phyloP scores from a whole-genome alignment of 35 echinoderm and acorn worm genomes.

The Patiria miniata region DNA sequence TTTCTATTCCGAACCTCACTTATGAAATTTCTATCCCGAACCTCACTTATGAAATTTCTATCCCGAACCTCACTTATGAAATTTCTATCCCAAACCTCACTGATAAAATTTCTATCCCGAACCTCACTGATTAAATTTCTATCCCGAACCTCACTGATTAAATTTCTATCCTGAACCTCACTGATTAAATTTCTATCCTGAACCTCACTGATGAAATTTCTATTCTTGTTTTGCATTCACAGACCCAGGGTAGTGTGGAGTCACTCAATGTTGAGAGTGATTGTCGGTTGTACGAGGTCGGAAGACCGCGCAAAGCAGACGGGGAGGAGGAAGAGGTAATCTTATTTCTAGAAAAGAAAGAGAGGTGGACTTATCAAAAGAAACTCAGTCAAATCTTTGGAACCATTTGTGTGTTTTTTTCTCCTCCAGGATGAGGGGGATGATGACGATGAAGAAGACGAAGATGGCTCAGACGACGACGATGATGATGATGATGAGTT shows the following conservation, averaged over 20 bases:
- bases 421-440: conserved; percentile 34
- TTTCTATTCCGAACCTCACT: too few relatives aligned
- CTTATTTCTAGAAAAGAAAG: not conserved
- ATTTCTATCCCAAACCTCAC: too few relatives aligned
- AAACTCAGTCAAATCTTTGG: too few relatives aligned
- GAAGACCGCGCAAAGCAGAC: conserved; percentile 77
- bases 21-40: too few relatives aligned
- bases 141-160: too few relatives aligned
- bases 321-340: conserved; percentile 83
- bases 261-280: conserved; percentile 77
- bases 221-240: not conserved
- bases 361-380: not conserved
- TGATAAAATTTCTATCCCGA: too few relatives aligned
- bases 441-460: conserved; percentile 36
- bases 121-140: too few relatives aligned
- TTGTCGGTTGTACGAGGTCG: conserved; percentile 92
- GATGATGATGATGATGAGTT: conserved; percentile 32
- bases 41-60: too few relatives aligned
- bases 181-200: too few relatives aligned
- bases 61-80: too few relatives aligned
- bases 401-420: not conserved
- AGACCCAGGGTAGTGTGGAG: conserved; percentile 87
- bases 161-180: too few relatives aligned
- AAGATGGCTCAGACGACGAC: conserved; percentile 45
- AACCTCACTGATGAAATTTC: too few relatives aligned